A percentile compares a stretch with the other conserved stretches of the same genome.
Conservation (phyloP, 2,797 vertebrate species). For the Malurus splendens region DNA sequence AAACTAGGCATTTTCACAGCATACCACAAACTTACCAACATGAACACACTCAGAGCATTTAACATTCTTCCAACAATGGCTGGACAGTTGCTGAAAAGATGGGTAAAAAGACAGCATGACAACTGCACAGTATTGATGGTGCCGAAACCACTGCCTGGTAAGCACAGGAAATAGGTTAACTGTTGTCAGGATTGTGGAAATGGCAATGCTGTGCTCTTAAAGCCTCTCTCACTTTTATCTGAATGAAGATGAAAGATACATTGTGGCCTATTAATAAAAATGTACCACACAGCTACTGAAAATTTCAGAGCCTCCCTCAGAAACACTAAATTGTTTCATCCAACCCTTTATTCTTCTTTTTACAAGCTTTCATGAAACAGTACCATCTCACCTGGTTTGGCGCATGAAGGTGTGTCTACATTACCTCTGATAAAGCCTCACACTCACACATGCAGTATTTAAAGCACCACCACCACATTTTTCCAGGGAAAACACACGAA, state of each 20-base stretch:
- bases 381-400: background rate
- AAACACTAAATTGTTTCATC: background rate
- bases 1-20: background rate
- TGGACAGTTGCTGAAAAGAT: background rate
- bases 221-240: background rate
- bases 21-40: background rate
- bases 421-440: background rate
- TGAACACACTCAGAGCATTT: background rate
- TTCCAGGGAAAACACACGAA: background rate
- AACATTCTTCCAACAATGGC: background rate
- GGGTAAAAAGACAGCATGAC: background rate
- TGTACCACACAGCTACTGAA: background rate
- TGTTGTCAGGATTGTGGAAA: background rate
- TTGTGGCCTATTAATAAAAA: background rate
- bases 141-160: background rate
- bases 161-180: background rate
- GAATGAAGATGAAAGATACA: background rate
- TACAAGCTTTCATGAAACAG: background rate
- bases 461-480: background rate
- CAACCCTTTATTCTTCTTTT: background rate
- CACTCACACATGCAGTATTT: background rate
- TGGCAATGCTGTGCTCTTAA: background rate
- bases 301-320: background rate
- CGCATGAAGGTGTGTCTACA: background rate
- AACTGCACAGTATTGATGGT: background rate